A percentile compares a stretch with the other conserved stretches of the same genome.
phyloP scores from a whole-genome alignment of 2,113 vertebrate genomes.

The Siphamia tubifer region DNA sequence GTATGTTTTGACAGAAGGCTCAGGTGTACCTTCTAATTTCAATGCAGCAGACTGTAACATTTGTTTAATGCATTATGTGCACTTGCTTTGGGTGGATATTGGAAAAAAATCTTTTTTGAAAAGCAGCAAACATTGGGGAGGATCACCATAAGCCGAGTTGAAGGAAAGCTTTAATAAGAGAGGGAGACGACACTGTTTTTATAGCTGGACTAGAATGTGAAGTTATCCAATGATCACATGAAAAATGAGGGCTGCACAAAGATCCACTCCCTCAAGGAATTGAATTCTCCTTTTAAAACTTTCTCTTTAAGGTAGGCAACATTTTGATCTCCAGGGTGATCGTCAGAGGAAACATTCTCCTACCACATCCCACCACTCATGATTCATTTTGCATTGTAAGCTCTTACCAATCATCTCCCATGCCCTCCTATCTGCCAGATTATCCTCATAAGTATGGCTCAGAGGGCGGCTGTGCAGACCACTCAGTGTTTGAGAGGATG shows the following conservation, averaged over 20 bases:
- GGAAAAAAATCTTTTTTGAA: background rate
- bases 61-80: background rate
- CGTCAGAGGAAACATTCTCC: too few species aligned
- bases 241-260: too few species aligned
- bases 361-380: background rate
- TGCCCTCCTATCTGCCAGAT: conserved; percentile 54
- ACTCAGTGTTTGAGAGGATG: conserved; percentile 89
- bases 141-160: background rate
- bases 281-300: too few species aligned
- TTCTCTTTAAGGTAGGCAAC: too few species aligned
- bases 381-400: conserved; percentile 14
- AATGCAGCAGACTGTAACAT: background rate
- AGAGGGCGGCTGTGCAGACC: conserved; percentile 93
- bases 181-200: background rate
- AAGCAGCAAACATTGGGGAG: background rate
- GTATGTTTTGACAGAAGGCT: background rate
- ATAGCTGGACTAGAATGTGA: too few species aligned
- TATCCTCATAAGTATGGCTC: conserved; percentile 89
- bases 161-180: background rate
- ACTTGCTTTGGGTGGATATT: background rate
- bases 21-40: background rate
- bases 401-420: background rate
- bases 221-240: too few species aligned
- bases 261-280: too few species aligned
- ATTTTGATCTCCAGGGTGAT: too few species aligned